Evolutionary conservation across 2,888 invertebrate species (phyloP), one percentile per base, ranked within the genome.

Genomic region (Limulus polyphemus): DNA sequence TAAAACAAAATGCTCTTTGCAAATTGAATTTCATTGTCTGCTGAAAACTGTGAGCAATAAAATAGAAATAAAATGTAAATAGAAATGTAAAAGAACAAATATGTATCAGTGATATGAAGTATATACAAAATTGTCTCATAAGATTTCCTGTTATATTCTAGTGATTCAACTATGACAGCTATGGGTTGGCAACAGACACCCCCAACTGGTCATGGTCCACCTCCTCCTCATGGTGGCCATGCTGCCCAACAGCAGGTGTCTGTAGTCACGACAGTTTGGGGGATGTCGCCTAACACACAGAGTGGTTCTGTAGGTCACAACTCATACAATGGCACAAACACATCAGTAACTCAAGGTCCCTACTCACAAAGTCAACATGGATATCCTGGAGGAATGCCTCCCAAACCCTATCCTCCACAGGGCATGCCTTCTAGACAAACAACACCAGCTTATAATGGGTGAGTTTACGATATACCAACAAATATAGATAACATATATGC

Each of bases 261-360:
- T 66, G 84, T 84, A 73, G 83, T 84, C 77, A 83, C 84, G 73
- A 86, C 85, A 74, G 83, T 84, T 73, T 83, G 83, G 83, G 84
- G 84, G 78, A 83, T 83, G 79, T 83, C 83, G 71, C 80, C 82
- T 72, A 83, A 86, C 78, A 82, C 82, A 70, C 83, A 83, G 81
- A 83, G 60, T 73, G 74, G 57, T 73, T 75, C 63, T 52, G 73
- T 73, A 67, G 73, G 70, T 63, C 75, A 75, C 71, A 73, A 71
- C 61, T 73, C 73, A 60, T 65, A 61, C 50, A 59, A 62, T 51
- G 62, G 60, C 61, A 69, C 71, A 57, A 72, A 69, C 64, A 65
- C 67, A 56, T 62, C 62, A 54, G 69, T 69, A 67, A 69, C 69
- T 52, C 65, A 68, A 55, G 67, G 65, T 60, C 71, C 73, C 49